phyloP scores from a whole-genome alignment of 2,888 invertebrate species.

The Aphrophora alni region DNA sequence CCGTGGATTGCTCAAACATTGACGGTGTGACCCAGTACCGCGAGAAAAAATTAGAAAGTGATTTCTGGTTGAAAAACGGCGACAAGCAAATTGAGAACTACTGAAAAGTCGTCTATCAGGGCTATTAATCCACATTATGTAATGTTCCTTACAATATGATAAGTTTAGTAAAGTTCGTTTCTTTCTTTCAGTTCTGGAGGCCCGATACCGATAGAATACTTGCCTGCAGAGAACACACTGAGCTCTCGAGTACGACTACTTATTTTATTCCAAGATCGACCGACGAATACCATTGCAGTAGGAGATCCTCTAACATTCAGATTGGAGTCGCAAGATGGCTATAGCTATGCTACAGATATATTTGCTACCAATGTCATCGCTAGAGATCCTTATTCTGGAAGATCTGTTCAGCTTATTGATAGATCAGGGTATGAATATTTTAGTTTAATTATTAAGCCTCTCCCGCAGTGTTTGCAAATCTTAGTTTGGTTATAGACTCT shows the following conservation, averaged over 20 bases:
- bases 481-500: neutral
- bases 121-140: too few species aligned
- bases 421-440: conserved; percentile 74
- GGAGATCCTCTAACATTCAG: conserved; percentile 91
- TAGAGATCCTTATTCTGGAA: conserved; percentile 88
- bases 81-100: too few species aligned
- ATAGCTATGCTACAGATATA: conserved; percentile 86
- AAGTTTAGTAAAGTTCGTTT: too few species aligned
- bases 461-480: neutral
- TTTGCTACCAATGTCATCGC: conserved; percentile 94
- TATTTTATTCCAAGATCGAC: conserved; percentile 88
- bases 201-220: conserved; percentile 90
- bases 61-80: too few species aligned
- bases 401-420: conserved; percentile 89
- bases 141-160: too few species aligned
- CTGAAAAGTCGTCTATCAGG: too few species aligned
- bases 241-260: conserved; percentile 86
- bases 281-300: conserved; percentile 92
- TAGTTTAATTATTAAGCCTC: neutral
- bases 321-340: conserved; percentile 87
- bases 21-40: too few species aligned
- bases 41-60: too few species aligned
- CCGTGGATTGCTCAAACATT: too few species aligned
- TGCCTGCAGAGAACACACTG: conserved; percentile 89
- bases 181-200: conserved; percentile 77